These are phyloP conservation scores for Mirounga angustirostris DNA, from an alignment of 2,113 vertebrate species.

Conservation along the genomic window DNA sequence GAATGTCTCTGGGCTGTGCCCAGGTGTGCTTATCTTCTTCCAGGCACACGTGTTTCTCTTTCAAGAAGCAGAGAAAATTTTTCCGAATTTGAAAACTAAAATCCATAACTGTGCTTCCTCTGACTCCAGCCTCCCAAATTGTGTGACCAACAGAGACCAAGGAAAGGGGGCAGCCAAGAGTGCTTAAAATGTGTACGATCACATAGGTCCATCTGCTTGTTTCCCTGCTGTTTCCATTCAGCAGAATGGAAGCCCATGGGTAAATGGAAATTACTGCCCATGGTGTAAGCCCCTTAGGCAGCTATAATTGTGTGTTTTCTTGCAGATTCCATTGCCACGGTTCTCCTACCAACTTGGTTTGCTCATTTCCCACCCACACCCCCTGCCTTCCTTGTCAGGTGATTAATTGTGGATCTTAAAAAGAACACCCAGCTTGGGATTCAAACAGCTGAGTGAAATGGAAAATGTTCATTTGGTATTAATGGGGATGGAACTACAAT, in stretches of 20 bases:
- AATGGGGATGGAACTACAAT: neutral
- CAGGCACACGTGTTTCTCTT: neutral
- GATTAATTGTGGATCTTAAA: slow-evolving; percentile 61
- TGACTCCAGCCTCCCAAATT: neutral
- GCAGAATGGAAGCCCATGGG: neutral
- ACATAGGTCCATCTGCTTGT: neutral
- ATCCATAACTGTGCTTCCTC: neutral
- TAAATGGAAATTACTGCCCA: slow-evolving; percentile 5
- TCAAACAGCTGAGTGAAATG: slow-evolving; percentile 37
- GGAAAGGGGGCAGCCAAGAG: neutral
- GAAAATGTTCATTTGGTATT: slow-evolving; percentile 15
- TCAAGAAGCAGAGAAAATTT: neutral
- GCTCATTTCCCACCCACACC: neutral
- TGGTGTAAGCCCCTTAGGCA: neutral
- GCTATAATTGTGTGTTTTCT: slow-evolving; percentile 18
- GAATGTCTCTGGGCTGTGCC: neutral
- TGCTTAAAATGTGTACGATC: neutral
- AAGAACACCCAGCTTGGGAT: slow-evolving; percentile 26
- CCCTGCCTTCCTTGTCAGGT: neutral
- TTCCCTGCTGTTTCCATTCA: neutral
- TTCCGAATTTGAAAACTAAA: slow-evolving; percentile 21
- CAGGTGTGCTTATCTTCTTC: neutral
- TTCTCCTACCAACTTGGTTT: neutral
- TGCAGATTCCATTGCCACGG: neutral
- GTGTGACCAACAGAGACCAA: neutral